phyloP scores from a whole-genome alignment of 1,140 invertebrate species.

The Akabosia matsudoensis region DNA sequence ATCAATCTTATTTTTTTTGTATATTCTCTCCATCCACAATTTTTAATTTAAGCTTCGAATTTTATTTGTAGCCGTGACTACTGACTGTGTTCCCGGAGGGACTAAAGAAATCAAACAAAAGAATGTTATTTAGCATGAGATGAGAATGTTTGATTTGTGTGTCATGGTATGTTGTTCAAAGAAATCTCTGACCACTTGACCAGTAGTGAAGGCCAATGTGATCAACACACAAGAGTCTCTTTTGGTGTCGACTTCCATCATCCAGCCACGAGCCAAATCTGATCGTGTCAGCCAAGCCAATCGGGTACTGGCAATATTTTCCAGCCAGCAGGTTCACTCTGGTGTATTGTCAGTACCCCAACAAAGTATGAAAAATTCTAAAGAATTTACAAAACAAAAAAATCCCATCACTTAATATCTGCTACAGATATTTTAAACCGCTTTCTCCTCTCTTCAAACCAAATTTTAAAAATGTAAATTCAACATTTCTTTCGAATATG shows the following conservation, averaged over 20 bases:
- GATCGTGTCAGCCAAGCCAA: not conserved
- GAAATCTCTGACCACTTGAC: not conserved
- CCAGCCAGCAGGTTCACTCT: too few relatives aligned
- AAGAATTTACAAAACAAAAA: slow-evolving; percentile 1
- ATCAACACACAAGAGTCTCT: not conserved
- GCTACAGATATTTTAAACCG: slow-evolving; percentile 14
- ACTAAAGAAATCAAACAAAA: not conserved
- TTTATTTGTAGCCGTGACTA: too few relatives aligned
- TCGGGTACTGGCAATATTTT: not conserved
- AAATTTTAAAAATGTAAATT: not conserved
- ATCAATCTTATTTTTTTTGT: too few relatives aligned
- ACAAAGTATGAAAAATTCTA: slow-evolving; percentile 16
- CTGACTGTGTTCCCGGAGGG: not conserved
- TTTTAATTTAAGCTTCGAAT: too few relatives aligned
- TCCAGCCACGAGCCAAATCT: not conserved
- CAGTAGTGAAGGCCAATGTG: not conserved
- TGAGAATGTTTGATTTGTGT: not conserved
- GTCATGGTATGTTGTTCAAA: not conserved
- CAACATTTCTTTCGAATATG: not conserved
- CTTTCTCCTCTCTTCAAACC: slow-evolving; percentile 18
- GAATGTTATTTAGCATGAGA: not conserved
- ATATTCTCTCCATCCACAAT: too few relatives aligned
- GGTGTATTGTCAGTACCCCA: not conserved
- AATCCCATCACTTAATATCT: slow-evolving; percentile 17
- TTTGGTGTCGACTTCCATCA: not conserved